Conservation (phyloP, 2,888 invertebrate species). For the Eledone cirrhosa region DNA sequence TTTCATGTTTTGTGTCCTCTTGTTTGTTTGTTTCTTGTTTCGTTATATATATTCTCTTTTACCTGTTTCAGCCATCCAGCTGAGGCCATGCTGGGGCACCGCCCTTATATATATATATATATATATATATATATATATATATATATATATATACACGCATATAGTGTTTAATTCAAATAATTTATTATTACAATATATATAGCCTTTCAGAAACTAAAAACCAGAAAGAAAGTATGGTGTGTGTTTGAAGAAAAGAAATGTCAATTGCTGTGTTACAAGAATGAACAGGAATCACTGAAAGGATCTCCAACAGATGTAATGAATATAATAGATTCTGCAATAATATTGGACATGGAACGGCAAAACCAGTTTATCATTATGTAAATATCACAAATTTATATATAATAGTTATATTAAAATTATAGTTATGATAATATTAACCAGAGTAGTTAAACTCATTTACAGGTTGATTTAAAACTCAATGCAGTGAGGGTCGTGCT, state of each 20-base stretch:
- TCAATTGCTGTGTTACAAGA: slow-evolving; percentile 61
- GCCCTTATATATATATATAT: background rate
- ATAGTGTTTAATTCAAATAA: background rate
- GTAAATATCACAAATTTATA: slow-evolving; percentile 50
- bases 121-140: background rate
- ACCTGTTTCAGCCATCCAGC: no score
- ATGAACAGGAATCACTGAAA: slow-evolving; percentile 56
- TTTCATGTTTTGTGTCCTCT: no score
- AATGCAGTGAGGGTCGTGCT: no score
- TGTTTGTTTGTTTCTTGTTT: no score
- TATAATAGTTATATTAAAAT: no score
- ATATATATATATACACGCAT: background rate
- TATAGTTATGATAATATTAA: no score
- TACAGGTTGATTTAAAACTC: no score
- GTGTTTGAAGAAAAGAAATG: slow-evolving; percentile 64
- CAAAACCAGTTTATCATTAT: slow-evolving; percentile 66
- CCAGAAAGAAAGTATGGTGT: slow-evolving; percentile 63
- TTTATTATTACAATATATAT: slow-evolving; percentile 28
- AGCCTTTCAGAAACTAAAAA: slow-evolving; percentile 64
- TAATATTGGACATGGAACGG: slow-evolving; percentile 63
- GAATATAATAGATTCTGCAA: slow-evolving; percentile 63
- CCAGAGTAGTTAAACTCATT: no score
- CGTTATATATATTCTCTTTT: no score
- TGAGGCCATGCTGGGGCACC: no score
- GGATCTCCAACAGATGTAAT: slow-evolving; percentile 58